Percentiles rank a stretch among this genome's conserved stretches.
Conservation (phyloP, 2,888 invertebrate genomes). For the Chesias legatella region DNA sequence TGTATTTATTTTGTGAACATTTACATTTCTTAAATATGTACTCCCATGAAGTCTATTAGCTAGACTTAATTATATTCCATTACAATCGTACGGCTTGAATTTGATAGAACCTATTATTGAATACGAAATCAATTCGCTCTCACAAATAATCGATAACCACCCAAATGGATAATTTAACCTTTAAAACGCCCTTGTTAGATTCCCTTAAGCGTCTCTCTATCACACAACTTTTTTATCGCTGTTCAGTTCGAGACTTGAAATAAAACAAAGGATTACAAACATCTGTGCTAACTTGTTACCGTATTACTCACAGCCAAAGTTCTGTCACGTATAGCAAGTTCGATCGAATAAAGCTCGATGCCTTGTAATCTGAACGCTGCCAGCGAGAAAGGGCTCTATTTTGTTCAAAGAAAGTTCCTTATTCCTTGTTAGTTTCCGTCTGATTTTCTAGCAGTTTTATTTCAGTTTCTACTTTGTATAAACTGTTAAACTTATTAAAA, state of each 20-base stretch:
- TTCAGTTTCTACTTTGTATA: conserved; percentile 29
- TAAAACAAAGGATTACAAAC: conserved; percentile 36
- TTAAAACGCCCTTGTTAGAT: conserved; percentile 6
- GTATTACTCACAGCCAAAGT: conserved; percentile 38
- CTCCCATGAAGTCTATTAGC: no score
- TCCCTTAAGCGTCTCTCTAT: conserved; percentile 12
- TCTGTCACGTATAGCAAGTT: conserved; percentile 49
- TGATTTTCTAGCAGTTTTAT: conserved; percentile 25
- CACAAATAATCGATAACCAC: no score
- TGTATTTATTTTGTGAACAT: no score
- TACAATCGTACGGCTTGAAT: no score
- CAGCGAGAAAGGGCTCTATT: conserved; percentile 34
- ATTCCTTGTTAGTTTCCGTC: conserved; percentile 25
- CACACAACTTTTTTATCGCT: conserved; percentile 16
- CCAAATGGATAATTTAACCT: conserved; percentile 1
- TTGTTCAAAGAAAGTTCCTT: conserved; percentile 35
- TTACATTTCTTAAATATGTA: no score
- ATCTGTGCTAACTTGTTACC: conserved; percentile 39
- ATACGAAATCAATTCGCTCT: no score
- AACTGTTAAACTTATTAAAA: conserved; percentile 31
- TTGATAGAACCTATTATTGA: no score
- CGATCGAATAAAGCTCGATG: conserved; percentile 51
- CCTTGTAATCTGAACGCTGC: conserved; percentile 31
- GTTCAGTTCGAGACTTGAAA: conserved; percentile 15
- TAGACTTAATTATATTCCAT: no score